phyloP scores from a whole-genome alignment of 2,113 vertebrate genomes.

The Poicephalus meyeri region DNA sequence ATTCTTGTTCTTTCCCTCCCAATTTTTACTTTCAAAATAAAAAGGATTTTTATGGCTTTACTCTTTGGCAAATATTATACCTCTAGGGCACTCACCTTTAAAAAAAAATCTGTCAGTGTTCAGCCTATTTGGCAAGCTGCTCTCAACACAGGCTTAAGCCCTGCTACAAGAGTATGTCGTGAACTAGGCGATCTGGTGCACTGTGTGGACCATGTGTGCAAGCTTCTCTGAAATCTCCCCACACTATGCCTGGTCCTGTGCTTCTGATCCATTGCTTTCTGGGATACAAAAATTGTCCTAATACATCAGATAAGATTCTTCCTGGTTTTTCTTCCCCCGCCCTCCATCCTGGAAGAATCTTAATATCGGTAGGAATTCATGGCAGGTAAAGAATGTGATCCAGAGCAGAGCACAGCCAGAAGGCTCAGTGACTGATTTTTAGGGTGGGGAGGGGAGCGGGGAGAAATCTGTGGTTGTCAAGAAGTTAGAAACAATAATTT shows the following conservation, averaged over 20 bases:
- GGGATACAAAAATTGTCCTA: neutral
- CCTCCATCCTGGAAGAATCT: neutral
- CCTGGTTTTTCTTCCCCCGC: neutral
- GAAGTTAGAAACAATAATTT: neutral
- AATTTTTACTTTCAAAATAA: neutral
- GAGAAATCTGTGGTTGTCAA: neutral
- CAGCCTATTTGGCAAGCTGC: neutral
- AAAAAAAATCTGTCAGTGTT: neutral
- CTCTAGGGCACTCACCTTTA: neutral
- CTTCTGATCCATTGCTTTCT: neutral
- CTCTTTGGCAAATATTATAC: slow-evolving; percentile 16
- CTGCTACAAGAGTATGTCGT: neutral
- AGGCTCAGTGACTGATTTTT: neutral
- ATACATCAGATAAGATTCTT: neutral
- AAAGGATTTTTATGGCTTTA: neutral
- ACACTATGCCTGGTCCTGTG: neutral
- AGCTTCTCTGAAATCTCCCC: neutral
- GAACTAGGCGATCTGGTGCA: neutral
- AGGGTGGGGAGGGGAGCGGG: neutral
- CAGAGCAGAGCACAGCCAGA: neutral
- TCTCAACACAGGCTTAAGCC: neutral
- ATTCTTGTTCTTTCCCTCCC: neutral
- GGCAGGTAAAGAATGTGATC: neutral
- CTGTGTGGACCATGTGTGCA: neutral
- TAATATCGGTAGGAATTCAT: neutral